phyloP scores from a whole-genome alignment of 1,140 invertebrate genomes.

The Zeugodacus cucurbitae region DNA sequence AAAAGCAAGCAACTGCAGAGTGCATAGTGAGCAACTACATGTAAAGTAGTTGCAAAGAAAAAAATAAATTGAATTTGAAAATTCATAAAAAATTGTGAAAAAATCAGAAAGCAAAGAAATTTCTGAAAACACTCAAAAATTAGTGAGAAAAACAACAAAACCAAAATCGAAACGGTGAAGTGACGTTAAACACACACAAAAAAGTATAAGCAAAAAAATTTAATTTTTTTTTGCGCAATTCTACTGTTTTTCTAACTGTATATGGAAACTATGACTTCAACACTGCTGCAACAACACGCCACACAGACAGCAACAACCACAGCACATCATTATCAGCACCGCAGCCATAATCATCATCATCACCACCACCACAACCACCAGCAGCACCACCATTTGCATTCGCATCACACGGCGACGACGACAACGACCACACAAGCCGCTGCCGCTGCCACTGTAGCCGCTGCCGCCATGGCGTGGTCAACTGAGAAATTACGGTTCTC shows the following conservation, averaged over 20 bases:
- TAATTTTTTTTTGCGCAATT: not conserved
- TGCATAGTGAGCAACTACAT: not conserved
- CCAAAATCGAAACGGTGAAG: not conserved
- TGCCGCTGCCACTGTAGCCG: conserved; percentile 28
- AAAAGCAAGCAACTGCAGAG: not conserved
- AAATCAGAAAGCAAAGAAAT: not conserved
- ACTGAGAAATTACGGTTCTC: conserved; percentile 64
- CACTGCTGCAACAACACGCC: conserved; percentile 58
- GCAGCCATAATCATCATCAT: conserved; percentile 44
- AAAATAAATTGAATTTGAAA: not conserved
- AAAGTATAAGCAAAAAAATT: not conserved
- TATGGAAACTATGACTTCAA: conserved; percentile 60
- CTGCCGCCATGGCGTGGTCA: conserved; percentile 60
- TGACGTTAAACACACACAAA: not conserved
- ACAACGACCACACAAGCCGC: conserved; percentile 30
- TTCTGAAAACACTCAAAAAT: not conserved
- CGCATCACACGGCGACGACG: conserved; percentile 42
- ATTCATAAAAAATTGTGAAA: not conserved
- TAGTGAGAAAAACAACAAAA: not conserved
- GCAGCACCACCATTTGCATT: not conserved
- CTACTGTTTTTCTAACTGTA: not conserved
- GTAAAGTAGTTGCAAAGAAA: not conserved
- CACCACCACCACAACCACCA: not conserved
- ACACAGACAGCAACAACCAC: conserved; percentile 42
- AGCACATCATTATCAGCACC: conserved; percentile 40